These are phyloP conservation scores for Stomorhina lunata DNA, from an alignment of 2,888 invertebrate genomes.

Conservation along the genomic window DNA sequence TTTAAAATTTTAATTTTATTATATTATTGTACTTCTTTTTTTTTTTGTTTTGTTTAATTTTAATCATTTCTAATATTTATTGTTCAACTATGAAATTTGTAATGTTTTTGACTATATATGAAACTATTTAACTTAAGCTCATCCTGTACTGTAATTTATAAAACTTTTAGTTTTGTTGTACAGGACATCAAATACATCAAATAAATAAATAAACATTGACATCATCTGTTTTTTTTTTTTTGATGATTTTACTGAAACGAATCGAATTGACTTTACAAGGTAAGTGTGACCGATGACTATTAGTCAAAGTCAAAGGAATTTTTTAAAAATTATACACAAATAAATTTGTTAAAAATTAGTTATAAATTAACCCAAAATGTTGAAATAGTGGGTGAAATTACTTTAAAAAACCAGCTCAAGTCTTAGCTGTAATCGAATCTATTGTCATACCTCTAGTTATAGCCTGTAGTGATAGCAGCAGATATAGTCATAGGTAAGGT, in stretches of 20 bases:
- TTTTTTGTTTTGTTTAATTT: too few species aligned
- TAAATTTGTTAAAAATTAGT: background rate
- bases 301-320: background rate
- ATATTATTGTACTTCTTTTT: too few species aligned
- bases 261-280: background rate
- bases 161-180: background rate
- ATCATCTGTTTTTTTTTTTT: background rate
- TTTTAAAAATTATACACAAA: background rate
- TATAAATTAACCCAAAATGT: background rate
- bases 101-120: too few species aligned
- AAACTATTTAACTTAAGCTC: too few species aligned
- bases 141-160: background rate
- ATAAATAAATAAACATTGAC: constrained; percentile 9
- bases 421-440: too few species aligned
- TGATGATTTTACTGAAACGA: constrained; percentile 23
- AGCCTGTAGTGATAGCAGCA: too few species aligned
- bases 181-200: background rate
- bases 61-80: too few species aligned
- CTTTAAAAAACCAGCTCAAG: background rate
- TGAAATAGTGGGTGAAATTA: background rate
- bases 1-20: too few species aligned
- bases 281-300: background rate
- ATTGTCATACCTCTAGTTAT: too few species aligned
- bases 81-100: too few species aligned
- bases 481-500: too few species aligned